Evolutionary conservation across 2,888 invertebrate genomes (phyloP), one percentile per base, ranked within the genome.

Genomic region (Aspidiotus rigidus): DNA sequence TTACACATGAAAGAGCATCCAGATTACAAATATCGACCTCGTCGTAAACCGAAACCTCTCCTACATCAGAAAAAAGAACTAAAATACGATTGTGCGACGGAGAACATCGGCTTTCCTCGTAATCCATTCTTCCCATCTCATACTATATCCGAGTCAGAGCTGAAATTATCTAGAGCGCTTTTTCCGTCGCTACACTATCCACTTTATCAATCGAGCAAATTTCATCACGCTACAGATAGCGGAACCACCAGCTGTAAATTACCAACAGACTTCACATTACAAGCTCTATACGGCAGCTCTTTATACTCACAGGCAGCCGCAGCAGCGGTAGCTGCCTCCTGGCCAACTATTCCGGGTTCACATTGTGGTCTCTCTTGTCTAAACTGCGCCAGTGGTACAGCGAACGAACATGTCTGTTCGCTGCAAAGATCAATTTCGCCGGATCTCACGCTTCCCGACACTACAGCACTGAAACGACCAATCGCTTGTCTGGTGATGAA

Each of bases 1-100:
- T 83, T 93, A 11, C 92, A 93, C 82, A 93, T 93, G 92, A 92
- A 91, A 80, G 92, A 93, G 77, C 92, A 92, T 76, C 93, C 92
- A 7, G 92, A 93, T 80, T 93, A 93, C 83, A 93, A 93, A 80
- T 93, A 92, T 81, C 84, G 92, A 59, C 92, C 92, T 11, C 82
- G 92, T 69, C 82, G 92, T 76, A 92, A 93, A 79, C 92, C 92
- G 7, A 92, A 92, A 78, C 73, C 72, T 7, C 83, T 87, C 75
- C 83, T 83, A 70, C 85, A 85, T 0, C 61, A 72, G 17, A 72
- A 72, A 44, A 64, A 64, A 16, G 66, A 64, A 41, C 13, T 44
- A 1, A 41, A 61, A 44, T 73, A 72, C 62, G 72, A 66, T 42
- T 73, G 74, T 55, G 61, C 71, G 15, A 67, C 72, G 16, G 72